Percentiles rank a stretch among this genome's conserved stretches.
Evolutionary conservation across 2,797 vertebrate genomes (phyloP).

Genomic region (Fistularia commersonii): DNA sequence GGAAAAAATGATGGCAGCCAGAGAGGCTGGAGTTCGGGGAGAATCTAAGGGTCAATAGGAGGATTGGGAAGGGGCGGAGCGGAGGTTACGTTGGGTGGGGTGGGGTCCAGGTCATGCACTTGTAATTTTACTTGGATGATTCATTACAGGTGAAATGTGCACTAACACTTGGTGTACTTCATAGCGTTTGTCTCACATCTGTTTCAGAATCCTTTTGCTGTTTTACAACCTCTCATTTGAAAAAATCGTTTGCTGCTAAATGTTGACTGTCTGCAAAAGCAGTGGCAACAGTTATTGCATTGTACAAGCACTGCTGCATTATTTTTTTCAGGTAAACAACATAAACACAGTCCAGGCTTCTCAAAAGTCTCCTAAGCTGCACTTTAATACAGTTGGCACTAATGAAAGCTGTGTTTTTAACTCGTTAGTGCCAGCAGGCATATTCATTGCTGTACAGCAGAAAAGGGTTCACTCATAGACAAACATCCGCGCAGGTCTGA

Average conservation of each 20-base stretch:
- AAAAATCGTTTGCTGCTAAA: slow-evolving; percentile 32
- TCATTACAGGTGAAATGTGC: slow-evolving; percentile 56
- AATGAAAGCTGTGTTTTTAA: slow-evolving; percentile 3
- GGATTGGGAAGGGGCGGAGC: slow-evolving; percentile 6
- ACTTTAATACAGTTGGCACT: neutral
- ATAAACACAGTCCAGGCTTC: slow-evolving; percentile 30
- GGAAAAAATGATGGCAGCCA: slow-evolving; percentile 51
- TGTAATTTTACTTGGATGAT: slow-evolving; percentile 53
- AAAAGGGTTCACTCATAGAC: neutral
- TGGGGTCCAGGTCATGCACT: slow-evolving; percentile 67
- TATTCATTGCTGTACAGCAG: neutral
- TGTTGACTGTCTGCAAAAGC: slow-evolving; percentile 27
- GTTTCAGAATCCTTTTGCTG: slow-evolving; percentile 36
- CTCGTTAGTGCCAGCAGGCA: neutral
- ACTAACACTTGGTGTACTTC: slow-evolving; percentile 44
- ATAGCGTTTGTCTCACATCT: slow-evolving; percentile 37
- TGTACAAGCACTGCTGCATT: slow-evolving; percentile 30
- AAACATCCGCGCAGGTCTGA: neutral
- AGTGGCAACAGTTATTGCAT: slow-evolving; percentile 23
- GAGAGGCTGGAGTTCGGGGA: slow-evolving; percentile 39
- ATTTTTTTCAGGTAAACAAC: slow-evolving; percentile 26
- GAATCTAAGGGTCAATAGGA: slow-evolving; percentile 14
- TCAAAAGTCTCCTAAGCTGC: slow-evolving; percentile 24
- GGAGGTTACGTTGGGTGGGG: slow-evolving; percentile 1
- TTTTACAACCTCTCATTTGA: slow-evolving; percentile 39